Percentiles rank a stretch among this genome's conserved stretches.
These are phyloP conservation scores for Axea sp. DNA, from an alignment of 2,888 invertebrate genomes.

Conservation along the genomic window DNA sequence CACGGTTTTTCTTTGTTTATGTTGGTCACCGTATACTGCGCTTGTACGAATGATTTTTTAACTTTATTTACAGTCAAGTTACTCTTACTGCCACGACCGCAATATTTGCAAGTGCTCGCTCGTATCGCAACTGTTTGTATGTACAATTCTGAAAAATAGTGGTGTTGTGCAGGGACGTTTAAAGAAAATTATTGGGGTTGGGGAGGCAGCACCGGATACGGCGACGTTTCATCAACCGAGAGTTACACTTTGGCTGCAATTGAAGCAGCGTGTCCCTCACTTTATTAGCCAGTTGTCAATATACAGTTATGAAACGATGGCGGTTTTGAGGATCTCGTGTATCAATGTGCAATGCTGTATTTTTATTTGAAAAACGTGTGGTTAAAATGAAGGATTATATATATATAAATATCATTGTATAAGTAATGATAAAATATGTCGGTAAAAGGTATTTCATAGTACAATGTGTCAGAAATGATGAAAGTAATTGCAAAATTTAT, in stretches of 20 bases:
- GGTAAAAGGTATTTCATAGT: too few species aligned
- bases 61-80: too few species aligned
- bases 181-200: constrained; percentile 13
- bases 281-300: constrained; percentile 44
- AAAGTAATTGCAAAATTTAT: too few species aligned
- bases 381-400: too few species aligned
- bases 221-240: constrained; percentile 34
- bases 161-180: constrained; percentile 4
- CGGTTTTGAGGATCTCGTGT: constrained; percentile 17
- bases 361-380: neutral
- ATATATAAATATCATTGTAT: too few species aligned
- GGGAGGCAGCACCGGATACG: constrained; percentile 27
- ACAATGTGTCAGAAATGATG: too few species aligned
- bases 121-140: constrained; percentile 6
- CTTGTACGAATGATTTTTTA: too few species aligned
- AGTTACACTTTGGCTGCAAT: constrained; percentile 28
- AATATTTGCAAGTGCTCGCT: constrained; percentile 6
- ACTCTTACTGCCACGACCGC: too few species aligned
- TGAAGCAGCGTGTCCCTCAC: constrained; percentile 30
- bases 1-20: too few species aligned
- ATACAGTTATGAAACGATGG: constrained; percentile 17
- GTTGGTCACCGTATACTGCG: too few species aligned
- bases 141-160: constrained; percentile 28
- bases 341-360: constrained; percentile 8
- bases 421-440: too few species aligned